These are phyloP conservation scores for Danio albolineatus DNA, from an alignment of 2,797 vertebrate species.

Conservation along the genomic window DNA sequence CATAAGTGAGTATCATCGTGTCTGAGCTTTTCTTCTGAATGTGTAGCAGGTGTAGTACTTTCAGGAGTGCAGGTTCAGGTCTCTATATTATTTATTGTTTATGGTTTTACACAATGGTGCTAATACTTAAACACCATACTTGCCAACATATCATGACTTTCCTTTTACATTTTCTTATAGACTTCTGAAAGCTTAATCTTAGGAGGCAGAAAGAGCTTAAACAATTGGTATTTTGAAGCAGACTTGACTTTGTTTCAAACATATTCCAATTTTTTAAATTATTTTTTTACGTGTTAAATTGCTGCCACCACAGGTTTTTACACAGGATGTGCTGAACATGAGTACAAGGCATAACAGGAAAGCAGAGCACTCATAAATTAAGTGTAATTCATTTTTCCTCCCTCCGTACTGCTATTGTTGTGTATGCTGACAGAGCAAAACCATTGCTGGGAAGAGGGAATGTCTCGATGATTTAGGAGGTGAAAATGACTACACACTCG, in stretches of 20 bases:
- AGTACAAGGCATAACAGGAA: conserved; percentile 34
- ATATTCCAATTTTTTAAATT: too few species aligned
- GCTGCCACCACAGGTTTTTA: conserved; percentile 17
- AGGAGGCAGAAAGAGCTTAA: neutral
- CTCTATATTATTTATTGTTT: too few species aligned
- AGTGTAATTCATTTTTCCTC: conserved; percentile 8
- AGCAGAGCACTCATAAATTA: neutral
- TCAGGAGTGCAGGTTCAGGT: too few species aligned
- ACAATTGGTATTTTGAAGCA: neutral
- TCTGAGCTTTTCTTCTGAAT: neutral
- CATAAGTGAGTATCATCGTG: neutral
- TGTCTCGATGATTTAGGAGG: neutral
- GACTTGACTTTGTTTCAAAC: too few species aligned
- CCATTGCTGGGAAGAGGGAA: conserved; percentile 14
- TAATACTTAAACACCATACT: too few species aligned
- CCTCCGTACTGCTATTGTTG: neutral
- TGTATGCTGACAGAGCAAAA: conserved; percentile 29
- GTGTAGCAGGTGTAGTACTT: neutral
- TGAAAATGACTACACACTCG: neutral
- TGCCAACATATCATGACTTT: too few species aligned
- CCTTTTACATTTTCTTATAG: neutral
- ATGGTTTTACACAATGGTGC: too few species aligned
- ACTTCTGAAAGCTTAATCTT: neutral
- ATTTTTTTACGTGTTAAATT: neutral
- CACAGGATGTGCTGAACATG: conserved; percentile 25